Percentiles rank a stretch among this genome's conserved stretches.
phyloP scores from a whole-genome alignment of 2,113 vertebrate genomes.

The Pelodiscus sinensis region DNA sequence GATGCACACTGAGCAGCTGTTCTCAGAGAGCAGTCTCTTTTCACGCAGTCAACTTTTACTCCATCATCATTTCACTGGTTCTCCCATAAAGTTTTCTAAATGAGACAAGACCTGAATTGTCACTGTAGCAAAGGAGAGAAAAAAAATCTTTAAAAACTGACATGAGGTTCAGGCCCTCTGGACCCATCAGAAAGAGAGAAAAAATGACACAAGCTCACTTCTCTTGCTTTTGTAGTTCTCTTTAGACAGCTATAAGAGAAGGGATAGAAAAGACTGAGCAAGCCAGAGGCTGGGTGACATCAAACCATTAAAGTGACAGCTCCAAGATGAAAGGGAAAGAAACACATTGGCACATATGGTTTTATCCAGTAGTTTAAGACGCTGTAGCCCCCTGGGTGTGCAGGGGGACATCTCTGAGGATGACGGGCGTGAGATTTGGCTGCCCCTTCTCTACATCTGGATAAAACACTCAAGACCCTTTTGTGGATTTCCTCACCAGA shows the following conservation, averaged over 20 bases:
- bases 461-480: not conserved
- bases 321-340: not conserved
- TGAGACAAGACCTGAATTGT: not conserved
- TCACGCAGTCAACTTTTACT: not conserved
- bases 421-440: not conserved
- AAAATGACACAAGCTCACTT: not conserved
- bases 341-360: not conserved
- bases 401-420: not conserved
- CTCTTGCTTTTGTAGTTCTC: not conserved
- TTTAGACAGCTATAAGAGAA: rapidly evolving
- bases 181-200: not conserved
- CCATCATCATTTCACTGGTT: not conserved
- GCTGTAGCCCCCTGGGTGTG: not conserved
- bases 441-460: not conserved
- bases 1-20: not conserved
- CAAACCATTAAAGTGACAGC: not conserved
- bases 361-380: not conserved
- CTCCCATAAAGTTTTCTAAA: not conserved
- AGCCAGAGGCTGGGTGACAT: not conserved
- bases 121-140: not conserved
- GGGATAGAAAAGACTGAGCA: not conserved
- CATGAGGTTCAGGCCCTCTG: not conserved
- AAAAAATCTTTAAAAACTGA: not conserved
- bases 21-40: not conserved
- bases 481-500: not conserved